Base-by-base conservation (phyloP, 1,140 invertebrate genomes). In the Sycophaga agraensis region DNA sequence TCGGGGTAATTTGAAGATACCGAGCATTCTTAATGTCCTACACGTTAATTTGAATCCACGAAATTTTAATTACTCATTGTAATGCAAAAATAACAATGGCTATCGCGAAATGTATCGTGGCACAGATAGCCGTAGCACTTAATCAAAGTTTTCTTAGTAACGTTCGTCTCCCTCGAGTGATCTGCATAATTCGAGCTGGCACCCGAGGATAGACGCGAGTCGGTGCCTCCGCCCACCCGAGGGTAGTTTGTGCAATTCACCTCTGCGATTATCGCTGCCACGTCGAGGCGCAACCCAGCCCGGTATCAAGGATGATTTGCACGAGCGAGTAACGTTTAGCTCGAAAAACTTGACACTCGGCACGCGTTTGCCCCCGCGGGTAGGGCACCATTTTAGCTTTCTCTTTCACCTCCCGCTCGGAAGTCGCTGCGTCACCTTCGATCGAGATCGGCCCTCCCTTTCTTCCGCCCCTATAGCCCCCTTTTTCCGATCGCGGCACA, bases 241-340 rank as follows among this genome's bases (percentile, higher is more conserved):
- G 77, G 76, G 74, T 78, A 70, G 73, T 78, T 79, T 78, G 69
- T 79, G 78, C 78, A 79, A 79, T 74, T 79, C 78, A 79, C 75
- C 77, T 73, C 73, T 64, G 24, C 70, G 76, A 78, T 79, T 78
- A 80, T 78, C 74, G 74, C 68, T 65, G 72, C 68, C 72, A 71
- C 72, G 72, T 78, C 75, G 73, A 75, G 69, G 73, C 75, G n/a
- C n/a, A n/a, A n/a, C n/a, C n/a, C n/a, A n/a, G n/a, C n/a, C n/a
- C n/a, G n/a, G n/a, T n/a, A n/a, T n/a, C n/a, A n/a, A n/a, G n/a
- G n/a, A 76, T 78, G 74, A 79, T 75, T 79, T 74, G 78, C 75
- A 75, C 70, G 73, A 77, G 61, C 28, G 59, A 19, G 43, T 56
- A 70, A 65, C 50, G 49, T 66, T 69, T 68, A 68, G 64, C 60